phyloP scores from a whole-genome alignment of 2,797 vertebrate species.

The Scyliorhinus canicula region DNA sequence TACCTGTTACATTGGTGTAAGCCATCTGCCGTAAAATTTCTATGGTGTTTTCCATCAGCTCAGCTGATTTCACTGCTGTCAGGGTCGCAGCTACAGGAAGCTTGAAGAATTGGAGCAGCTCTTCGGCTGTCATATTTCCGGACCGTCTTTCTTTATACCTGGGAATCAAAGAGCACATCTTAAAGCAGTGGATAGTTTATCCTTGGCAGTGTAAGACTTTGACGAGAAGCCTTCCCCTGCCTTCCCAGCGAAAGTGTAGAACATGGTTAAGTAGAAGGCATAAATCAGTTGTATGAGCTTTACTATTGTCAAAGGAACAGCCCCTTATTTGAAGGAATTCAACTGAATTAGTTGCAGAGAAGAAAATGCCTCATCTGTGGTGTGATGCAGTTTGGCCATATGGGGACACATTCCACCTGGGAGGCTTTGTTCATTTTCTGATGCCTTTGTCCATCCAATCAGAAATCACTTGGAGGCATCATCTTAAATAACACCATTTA shows the following conservation, averaged over 20 bases:
- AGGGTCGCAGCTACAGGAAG: constrained; percentile 59
- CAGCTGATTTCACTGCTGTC: constrained; percentile 59
- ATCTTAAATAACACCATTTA: neutral
- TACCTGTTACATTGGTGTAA: constrained; percentile 52
- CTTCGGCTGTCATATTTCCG: constrained; percentile 61
- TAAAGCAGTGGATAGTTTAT: neutral
- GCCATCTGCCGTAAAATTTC: constrained; percentile 73
- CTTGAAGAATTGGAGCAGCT: constrained; percentile 70
- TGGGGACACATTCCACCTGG: neutral
- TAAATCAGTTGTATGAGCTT: neutral
- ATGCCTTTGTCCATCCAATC: neutral
- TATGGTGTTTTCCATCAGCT: constrained; percentile 68
- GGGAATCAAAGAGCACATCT: constrained; percentile 21
- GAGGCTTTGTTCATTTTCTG: neutral
- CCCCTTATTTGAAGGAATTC: neutral
- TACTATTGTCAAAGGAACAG: neutral
- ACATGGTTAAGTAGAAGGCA: neutral
- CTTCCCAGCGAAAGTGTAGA: neutral
- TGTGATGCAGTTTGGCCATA: neutral
- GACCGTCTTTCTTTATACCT: constrained; percentile 62
- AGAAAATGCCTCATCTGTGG: neutral
- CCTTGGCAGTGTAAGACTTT: neutral
- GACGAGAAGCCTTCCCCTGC: too few species aligned
- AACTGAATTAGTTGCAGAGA: neutral
- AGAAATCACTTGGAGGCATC: neutral